Base-by-base conservation (phyloP, 2,888 invertebrate species). In the Acronicta aceris region DNA sequence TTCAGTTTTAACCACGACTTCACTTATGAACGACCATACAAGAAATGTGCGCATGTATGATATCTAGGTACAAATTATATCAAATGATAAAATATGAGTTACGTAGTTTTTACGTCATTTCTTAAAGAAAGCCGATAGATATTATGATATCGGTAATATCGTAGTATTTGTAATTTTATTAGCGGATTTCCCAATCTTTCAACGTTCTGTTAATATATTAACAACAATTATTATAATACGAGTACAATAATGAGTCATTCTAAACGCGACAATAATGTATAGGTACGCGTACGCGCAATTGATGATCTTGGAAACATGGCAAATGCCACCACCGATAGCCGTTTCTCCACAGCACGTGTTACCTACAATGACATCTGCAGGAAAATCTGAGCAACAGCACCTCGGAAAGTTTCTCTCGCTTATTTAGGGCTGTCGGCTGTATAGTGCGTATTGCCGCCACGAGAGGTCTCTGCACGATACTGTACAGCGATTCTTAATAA, bases 321-420 rank as follows among this genome's bases (percentile, higher is more conserved):
- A 36, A 13, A 36, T 13, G 33, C 7, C 7, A 7, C 7, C 5
- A 7, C 7, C 7, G 1, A 3, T 36, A 36, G 13, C 12, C 45
- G 33, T 51, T 33, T 46, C 25, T 12, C 21, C 5, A 16, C 8
- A 27, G 46, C 33, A 13, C 33, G 38, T 38, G 15, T 21, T 42
- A n/a, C n/a, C n/a, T n/a, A 7, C 27, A 78, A 74, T 60, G 83
- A 72, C 83, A 82, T 82, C 83, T 83, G 70, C 65, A 51, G 74
- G 65, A 74, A 75, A 68, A 63, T 54, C 40, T 36, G 52, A 50
- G 71, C 58, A 79, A 75, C 75, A 38, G 53, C 42, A 47, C 12
- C 36, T 49, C 45, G 47, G 57, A 49, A 58, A 59, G 49, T 61
- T 64, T 63, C 42, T 55, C 43, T 64, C 30, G 50, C 36, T 30